Base-by-base conservation (phyloP, 2,888 invertebrate species). In the Galeopsomyia nigrocyanea region DNA sequence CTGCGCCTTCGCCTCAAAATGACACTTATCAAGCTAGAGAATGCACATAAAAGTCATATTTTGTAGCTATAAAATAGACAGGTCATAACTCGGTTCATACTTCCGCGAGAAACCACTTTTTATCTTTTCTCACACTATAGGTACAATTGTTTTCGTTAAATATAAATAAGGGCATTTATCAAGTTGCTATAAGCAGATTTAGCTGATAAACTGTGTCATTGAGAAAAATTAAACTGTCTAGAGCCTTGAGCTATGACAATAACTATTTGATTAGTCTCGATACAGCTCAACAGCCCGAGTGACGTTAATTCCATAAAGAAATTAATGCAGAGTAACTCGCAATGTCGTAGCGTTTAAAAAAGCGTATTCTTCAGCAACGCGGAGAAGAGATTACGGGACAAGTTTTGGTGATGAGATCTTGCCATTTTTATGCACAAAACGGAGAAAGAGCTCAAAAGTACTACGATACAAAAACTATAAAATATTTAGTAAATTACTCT, bases 41-140 rank as follows among this genome's bases (percentile, higher is more conserved):
- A 66, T 66, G 50, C 66, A 58, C 58, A 66, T 58, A 58, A 66
- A 58, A 66, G 66, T 66, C 49, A 58, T 50, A 66, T 66, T 58
- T 66, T 58, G 58, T 26, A 57, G 58, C 39, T 26, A 39, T 66
- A 57, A 58, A 66, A 50, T 39, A 58, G 58, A 50, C 50, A 31
- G 50, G 66, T 66, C 55, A 66, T 66, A 57, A 17, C 57, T 13
- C 21, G 50, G 50, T 66, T 58, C 50, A 66, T 66, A 50, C 57
- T 57, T 66, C 13, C 50, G 57, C 31, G 58, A 19, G 56, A 7
- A 13, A 10, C 21, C 13, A 16, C 14, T 26, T 10, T 39, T 39
- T 39, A 39, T 39, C 39, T 39, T 7, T 39, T 1, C 13, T 9
- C 10, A 39, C 1, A 3, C 13, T 39, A 10, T 13, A 10, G 39